phyloP scores from a whole-genome alignment of 2,888 invertebrate genomes.

The Sminthurinus aureus region DNA sequence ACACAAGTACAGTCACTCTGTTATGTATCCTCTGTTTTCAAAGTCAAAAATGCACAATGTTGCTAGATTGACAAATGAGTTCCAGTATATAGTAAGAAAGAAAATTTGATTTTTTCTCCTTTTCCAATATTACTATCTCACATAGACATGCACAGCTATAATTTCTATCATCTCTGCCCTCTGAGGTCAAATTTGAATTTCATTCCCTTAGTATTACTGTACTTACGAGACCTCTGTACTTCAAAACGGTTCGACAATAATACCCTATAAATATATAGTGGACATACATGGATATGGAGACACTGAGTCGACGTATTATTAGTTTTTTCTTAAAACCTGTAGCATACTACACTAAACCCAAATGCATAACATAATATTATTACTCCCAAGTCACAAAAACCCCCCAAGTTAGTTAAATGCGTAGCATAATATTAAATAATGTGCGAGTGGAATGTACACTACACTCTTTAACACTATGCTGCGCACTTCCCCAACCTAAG shows the following conservation, averaged over 20 bases:
- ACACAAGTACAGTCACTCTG: background rate
- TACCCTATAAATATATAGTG: background rate
- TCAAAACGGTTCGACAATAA: background rate
- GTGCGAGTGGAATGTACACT: too few species aligned
- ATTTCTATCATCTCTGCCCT: slow-evolving; percentile 18
- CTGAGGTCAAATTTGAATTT: slow-evolving; percentile 14
- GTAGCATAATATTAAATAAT: too few species aligned
- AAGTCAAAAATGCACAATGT: slow-evolving; percentile 15
- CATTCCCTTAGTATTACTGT: background rate
- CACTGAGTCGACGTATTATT: background rate
- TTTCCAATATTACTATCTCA: background rate
- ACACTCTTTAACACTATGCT: too few species aligned
- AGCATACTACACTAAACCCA: background rate
- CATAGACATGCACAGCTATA: background rate
- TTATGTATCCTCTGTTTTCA: background rate
- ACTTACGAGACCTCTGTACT: background rate
- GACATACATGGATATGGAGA: slow-evolving; percentile 15
- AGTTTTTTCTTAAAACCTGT: background rate
- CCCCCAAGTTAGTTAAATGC: too few species aligned
- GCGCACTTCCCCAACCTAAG: too few species aligned
- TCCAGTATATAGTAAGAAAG: background rate
- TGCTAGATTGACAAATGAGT: slow-evolving; percentile 16
- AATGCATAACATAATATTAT: background rate
- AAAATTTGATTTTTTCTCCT: background rate
- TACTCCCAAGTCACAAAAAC: background rate